Evolutionary conservation across 37 sponge, comb jelly and placozoan species (phyloP).

Genomic region (Corticium candelabrum): DNA sequence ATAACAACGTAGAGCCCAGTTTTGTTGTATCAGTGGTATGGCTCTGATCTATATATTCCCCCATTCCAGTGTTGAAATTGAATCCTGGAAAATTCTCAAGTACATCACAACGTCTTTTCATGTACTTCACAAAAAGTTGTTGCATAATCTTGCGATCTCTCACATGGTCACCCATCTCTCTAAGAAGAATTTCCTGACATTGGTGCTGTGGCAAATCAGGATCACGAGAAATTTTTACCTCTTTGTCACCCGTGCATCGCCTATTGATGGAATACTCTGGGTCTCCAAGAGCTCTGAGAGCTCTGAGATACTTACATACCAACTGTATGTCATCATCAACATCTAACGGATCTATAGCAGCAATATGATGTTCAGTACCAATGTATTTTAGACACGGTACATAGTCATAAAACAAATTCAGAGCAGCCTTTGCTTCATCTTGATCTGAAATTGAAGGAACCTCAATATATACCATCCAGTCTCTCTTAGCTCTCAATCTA

Average conservation of each 20-base stretch:
- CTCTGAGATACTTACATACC: constrained; percentile 73
- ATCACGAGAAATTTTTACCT: background rate
- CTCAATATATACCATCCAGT: background rate
- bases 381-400: background rate
- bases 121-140: constrained; percentile 66
- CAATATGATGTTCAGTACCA: background rate
- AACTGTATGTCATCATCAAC: constrained; percentile 59
- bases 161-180: constrained; percentile 39
- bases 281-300: background rate
- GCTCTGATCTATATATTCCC: constrained; percentile 9
- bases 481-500: background rate
- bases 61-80: constrained; percentile 27
- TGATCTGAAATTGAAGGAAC: constrained; percentile 10
- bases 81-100: constrained; percentile 51
- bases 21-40: constrained; percentile 37
- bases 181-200: constrained; percentile 38
- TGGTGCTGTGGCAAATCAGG: constrained; percentile 27
- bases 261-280: background rate
- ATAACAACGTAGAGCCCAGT: constrained; percentile 71
- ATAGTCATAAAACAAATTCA: background rate
- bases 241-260: too few species aligned
- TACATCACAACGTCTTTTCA: constrained; percentile 48
- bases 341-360: constrained; percentile 14
- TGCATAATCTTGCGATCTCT: constrained; percentile 46
- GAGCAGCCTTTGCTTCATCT: background rate